Base-by-base conservation (phyloP, 2,113 vertebrate species). In the Pangasianodon hypophthalmus region DNA sequence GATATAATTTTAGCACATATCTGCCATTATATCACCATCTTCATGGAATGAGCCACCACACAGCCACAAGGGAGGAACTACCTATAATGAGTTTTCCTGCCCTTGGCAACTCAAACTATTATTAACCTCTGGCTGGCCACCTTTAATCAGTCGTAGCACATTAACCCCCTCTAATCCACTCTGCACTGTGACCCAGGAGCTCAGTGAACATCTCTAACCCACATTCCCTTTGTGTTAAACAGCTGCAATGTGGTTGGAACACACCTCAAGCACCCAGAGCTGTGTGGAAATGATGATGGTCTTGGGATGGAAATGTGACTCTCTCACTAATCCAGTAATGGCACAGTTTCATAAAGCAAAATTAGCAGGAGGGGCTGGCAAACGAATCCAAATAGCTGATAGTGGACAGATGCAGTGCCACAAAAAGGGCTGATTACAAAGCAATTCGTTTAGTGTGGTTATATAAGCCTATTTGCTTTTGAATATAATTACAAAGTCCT, bases 81-180 rank as follows among this genome's bases (percentile, higher is more conserved):
- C 75, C 85, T 91, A 79, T 88, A 89, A 88, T 91, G 90, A 91
- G 87, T 69, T 88, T 87, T 87, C 82, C 90, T 84, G 91, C 92
- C 87, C 64, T 14, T 80, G 58, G 87, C 91, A 85, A 88, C 85
- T 84, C 37, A 82, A 85, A 80, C 88, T 90, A 90, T 90, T 83
- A 91, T 92, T 89, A 91, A 88, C 77, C 86, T 88, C 83, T 90
- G 82, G 48, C 48, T 56, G 80, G 69, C 26, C 44, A 85, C 77
- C 87, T 58, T 54, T 88, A 84, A 79, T 86, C 60, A 87, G 32
- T 64, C 62, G 69, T 85, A 69, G 32, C 62, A 89, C 69, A 84
- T 86, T 89, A 90, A 92, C n/a, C 89, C 52, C 80, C 80, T 90
- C 85, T 44, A 86, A 77, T 88, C 85, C 86, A 77, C 2, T 54